Base-by-base conservation (phyloP, 92 coral and sea anemone species). In the Epizoanthus illoricatus region DNA sequence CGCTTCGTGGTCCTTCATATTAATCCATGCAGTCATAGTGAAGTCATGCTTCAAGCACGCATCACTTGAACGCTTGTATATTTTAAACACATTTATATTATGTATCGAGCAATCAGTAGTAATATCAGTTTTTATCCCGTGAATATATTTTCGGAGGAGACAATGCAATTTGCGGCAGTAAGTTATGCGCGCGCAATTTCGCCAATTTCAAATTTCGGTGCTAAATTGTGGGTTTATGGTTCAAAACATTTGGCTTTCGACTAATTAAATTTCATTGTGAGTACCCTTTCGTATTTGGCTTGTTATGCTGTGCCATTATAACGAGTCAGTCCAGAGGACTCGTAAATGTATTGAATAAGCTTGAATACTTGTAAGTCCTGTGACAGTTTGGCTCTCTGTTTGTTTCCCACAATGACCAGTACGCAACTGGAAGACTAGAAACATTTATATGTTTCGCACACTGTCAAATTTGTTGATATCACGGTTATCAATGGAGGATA, bases 121-220 rank as follows among this genome's bases (percentile, higher is more conserved):
- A 71, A 55, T 15, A 24, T 42, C 18, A n/a, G 20, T 19, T 5
- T 18, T 8, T 21, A 43, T 8, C 5, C 23, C 28, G 17, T 40
- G 47, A 5, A 69, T 4, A 64, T 64, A 64, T 64, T 64, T 23
- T 64, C 69, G 36, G 5, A 64, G 33, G 40, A 65, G 13, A 3
- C 43, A 65, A 65, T 65, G 70, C 39, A 23, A 39, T 65, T 65
- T 65, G 33, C 9, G 16, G 70, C 15, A 7, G 42, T 65, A 65
- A 65, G 13, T 52, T 13, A 52, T 52, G 56, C 56, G 21, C 21
- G 40, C 7, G 36, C 16, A 11, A 39, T 11, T 18, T 42, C 47
- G 8, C 56, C 10, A 49, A 21, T 71, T 71, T 71, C 76, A 71
- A 71, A 42, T 71, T 71, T 71, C 76, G 76, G 76, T 71, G 76